Evolutionary conservation across 2,888 invertebrate genomes (phyloP).

Genomic region (Clitarchus hookeri): DNA sequence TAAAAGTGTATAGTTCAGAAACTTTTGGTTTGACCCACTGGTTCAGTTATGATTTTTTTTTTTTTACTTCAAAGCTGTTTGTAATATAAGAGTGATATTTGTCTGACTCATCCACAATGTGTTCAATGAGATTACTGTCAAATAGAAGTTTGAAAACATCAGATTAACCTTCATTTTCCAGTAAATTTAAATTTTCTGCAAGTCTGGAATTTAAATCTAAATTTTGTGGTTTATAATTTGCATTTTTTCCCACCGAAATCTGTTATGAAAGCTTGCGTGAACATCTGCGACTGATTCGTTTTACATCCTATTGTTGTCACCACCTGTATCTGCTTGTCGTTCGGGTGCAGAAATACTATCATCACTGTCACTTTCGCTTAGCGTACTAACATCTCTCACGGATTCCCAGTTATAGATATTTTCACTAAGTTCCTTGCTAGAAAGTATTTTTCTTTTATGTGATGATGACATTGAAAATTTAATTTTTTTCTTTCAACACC

Average conservation of each 20-base stretch:
- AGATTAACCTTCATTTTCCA: background rate
- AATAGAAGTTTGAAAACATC: background rate
- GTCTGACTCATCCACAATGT: slow-evolving; percentile 6
- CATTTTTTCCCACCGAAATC: background rate
- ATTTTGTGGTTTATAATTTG: background rate
- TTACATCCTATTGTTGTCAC: background rate
- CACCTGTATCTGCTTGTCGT: background rate
- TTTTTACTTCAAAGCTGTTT: background rate
- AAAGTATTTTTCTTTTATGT: background rate
- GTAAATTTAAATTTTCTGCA: background rate
- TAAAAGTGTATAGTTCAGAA: background rate
- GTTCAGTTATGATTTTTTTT: slow-evolving; percentile 3
- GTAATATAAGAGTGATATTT: too few species aligned
- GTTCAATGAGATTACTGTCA: background rate
- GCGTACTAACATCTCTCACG: background rate
- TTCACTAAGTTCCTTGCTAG: background rate
- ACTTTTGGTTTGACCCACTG: background rate
- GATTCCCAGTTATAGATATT: slow-evolving; percentile 16
- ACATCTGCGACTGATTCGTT: background rate
- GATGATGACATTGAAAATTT: background rate
- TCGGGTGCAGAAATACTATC: background rate
- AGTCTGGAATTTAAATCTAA: background rate
- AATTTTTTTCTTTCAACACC: background rate
- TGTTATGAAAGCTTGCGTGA: slow-evolving; percentile 10
- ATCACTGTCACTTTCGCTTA: background rate